These are phyloP conservation scores for Netelia melanura DNA, from an alignment of 2,888 invertebrate genomes.

Conservation along the genomic window DNA sequence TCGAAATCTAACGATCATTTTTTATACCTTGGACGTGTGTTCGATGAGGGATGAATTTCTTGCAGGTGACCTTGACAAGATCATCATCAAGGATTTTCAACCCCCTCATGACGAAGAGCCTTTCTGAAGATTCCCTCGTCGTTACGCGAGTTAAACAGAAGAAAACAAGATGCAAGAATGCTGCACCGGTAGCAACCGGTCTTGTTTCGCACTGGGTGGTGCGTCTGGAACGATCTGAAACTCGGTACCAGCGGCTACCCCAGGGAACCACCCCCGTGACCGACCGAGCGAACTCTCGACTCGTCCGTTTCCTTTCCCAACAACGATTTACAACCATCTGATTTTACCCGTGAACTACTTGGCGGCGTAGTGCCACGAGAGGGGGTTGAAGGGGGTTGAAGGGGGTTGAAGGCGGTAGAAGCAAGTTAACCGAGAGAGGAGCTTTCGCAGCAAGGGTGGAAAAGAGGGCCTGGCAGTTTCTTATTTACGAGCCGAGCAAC, in stretches of 20 bases:
- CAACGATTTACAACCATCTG: conserved; percentile 82
- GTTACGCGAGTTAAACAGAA: background rate
- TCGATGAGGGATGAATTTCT: no score
- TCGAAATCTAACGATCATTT: no score
- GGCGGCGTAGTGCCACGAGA: conserved; percentile 44
- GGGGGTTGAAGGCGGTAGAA: conserved; percentile 16
- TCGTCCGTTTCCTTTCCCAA: conserved; percentile 72
- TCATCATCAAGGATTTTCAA: background rate
- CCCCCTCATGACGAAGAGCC: background rate
- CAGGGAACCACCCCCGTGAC: conserved; percentile 57
- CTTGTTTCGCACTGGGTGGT: conserved; percentile 72
- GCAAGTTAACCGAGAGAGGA: conserved; percentile 19
- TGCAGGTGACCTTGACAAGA: background rate
- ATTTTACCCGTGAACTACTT: conserved; percentile 74
- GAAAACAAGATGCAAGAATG: conserved; percentile 39
- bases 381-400: conserved; percentile 24
- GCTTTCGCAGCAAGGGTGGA: conserved; percentile 10
- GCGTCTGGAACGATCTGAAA: conserved; percentile 32
- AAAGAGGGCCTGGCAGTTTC: conserved; percentile 66
- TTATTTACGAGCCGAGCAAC: conserved; percentile 76
- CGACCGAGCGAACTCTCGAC: conserved; percentile 62
- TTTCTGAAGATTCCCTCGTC: background rate
- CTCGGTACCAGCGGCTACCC: conserved; percentile 35
- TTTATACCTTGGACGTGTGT: no score
- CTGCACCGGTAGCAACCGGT: conserved; percentile 61